Conservation (phyloP, 2,113 vertebrate species). For the Alectura lathami region DNA sequence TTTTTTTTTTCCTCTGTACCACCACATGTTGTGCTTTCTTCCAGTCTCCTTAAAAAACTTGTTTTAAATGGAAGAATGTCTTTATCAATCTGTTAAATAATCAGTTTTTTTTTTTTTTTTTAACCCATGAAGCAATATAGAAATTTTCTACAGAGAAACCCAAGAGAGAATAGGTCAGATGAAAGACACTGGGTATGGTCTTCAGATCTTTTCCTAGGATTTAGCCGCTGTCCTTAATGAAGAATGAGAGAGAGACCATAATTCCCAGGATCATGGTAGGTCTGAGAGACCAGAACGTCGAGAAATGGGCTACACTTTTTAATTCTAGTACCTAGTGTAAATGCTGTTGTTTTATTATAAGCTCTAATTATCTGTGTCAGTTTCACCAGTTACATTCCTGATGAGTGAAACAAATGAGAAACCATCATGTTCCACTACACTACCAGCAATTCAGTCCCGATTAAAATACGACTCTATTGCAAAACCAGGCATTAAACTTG, state of each 20-base stretch:
- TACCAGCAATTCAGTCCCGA: background rate
- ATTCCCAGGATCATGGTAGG: background rate
- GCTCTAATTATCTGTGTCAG: background rate
- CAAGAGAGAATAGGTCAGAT: background rate
- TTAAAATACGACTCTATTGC: background rate
- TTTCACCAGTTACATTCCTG: background rate
- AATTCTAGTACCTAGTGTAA: background rate
- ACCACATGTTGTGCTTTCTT: background rate
- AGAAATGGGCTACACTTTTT: background rate
- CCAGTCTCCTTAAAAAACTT: background rate
- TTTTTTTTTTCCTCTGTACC: background rate
- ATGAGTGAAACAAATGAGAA: background rate
- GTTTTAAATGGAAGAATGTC: background rate
- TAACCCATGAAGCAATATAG: background rate
- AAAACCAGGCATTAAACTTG: background rate
- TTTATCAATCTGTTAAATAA: background rate
- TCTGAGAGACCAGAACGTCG: background rate
- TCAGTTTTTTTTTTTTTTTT: background rate
- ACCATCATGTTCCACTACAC: background rate
- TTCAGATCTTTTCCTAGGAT: background rate
- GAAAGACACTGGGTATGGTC: background rate
- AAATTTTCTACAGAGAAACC: background rate
- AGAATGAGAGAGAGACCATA: background rate
- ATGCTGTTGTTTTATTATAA: background rate
- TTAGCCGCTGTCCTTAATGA: background rate